Percentiles rank a stretch among this genome's conserved stretches.
Evolutionary conservation across 2,113 vertebrate genomes (phyloP).

Genomic region (Phyllostomus discolor): DNA sequence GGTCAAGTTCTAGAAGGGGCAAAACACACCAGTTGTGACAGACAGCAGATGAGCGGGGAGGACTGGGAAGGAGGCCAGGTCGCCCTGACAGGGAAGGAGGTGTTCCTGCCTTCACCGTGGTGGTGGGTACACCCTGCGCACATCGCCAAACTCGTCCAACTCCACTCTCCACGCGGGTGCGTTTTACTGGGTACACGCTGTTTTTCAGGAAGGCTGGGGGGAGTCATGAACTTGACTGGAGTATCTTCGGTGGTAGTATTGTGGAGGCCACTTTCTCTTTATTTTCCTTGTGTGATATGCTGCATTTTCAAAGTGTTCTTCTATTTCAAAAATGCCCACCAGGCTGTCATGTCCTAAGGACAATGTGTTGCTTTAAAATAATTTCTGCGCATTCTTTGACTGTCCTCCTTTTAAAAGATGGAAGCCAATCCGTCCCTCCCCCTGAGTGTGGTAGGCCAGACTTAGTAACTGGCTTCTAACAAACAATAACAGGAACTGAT

Average conservation of each 20-base stretch:
- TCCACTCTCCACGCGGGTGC: rapidly evolving
- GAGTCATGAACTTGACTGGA: not conserved
- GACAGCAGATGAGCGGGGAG: too few relatives aligned
- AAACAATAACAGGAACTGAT: not conserved
- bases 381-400: not conserved
- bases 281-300: not conserved
- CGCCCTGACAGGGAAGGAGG: not conserved
- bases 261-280: not conserved
- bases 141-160: rapidly evolving
- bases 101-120: rapidly evolving
- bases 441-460: not conserved
- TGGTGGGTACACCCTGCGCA: rapidly evolving
- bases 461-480: not conserved
- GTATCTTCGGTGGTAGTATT: not conserved
- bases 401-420: not conserved
- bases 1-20: not conserved
- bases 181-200: not conserved
- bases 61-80: rapidly evolving
- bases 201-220: not conserved
- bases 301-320: not conserved
- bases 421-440: not conserved
- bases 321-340: not conserved
- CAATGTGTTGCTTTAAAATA: not conserved
- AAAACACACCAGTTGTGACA: not conserved
- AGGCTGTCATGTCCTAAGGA: not conserved